Evolutionary conservation across 2,797 vertebrate genomes (phyloP).

Genomic region (Alca torda): DNA sequence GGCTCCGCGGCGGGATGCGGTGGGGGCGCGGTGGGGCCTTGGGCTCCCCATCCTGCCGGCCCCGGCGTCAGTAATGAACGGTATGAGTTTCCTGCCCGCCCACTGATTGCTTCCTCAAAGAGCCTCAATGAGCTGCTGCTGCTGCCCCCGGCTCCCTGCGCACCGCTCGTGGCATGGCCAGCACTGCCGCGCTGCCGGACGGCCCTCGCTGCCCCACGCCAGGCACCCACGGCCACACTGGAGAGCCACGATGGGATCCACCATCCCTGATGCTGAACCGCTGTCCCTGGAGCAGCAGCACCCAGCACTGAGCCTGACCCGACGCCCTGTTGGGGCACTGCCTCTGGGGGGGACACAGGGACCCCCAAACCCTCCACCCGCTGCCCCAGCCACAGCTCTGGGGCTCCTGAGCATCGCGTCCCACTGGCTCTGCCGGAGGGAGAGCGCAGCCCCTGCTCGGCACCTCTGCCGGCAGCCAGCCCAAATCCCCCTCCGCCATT

Average conservation of each 20-base stretch:
- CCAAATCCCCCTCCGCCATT: not conserved
- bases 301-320: not conserved
- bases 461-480: not conserved
- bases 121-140: conserved; percentile 28
- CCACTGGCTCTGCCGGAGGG: not conserved
- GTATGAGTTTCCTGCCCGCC: conserved; percentile 69
- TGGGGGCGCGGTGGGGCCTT: not conserved
- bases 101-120: conserved; percentile 63
- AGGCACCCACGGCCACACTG: not conserved
- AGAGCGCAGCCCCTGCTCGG: not conserved
- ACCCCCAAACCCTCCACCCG: not conserved
- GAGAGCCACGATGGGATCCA: fast-evolving
- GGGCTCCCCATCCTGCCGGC: conserved; percentile 32
- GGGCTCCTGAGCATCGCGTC: not conserved
- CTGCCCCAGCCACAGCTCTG: not conserved
- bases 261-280: not conserved
- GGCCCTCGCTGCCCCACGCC: fast-evolving
- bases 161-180: fast-evolving
- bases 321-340: not conserved
- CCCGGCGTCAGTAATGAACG: conserved; percentile 61
- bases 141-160: not conserved
- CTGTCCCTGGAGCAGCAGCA: not conserved
- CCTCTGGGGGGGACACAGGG: not conserved
- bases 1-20: not conserved
- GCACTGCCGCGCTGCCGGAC: fast-evolving